phyloP scores from a whole-genome alignment of 1,140 invertebrate species.

The Aphaenogaster floridana region DNA sequence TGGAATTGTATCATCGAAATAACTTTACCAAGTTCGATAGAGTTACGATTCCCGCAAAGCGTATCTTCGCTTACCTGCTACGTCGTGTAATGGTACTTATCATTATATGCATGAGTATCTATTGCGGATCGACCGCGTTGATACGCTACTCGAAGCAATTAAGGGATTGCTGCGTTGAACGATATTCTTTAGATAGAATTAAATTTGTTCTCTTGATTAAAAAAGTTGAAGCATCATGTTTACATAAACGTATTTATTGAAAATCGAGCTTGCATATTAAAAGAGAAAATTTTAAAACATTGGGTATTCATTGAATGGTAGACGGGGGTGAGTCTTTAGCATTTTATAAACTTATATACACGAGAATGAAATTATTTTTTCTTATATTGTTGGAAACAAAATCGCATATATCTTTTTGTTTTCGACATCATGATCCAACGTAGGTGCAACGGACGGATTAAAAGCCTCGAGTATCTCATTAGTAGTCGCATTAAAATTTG shows the following conservation, averaged over 20 bases:
- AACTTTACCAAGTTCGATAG: slow-evolving; percentile 50
- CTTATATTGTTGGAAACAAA: neutral
- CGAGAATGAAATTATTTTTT: neutral
- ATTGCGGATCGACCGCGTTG: slow-evolving; percentile 13
- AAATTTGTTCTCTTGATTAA: neutral
- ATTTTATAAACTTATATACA: neutral
- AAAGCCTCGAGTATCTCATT: neutral
- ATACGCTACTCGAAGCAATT: slow-evolving; percentile 31
- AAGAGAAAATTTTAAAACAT: neutral
- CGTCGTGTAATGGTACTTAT: slow-evolving; percentile 39
- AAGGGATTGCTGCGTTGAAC: slow-evolving; percentile 20
- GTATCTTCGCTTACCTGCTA: slow-evolving; percentile 18
- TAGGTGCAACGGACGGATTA: neutral
- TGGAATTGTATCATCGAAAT: slow-evolving; percentile 33
- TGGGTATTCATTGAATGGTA: neutral
- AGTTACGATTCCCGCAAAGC: slow-evolving; percentile 38
- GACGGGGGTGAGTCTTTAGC: neutral
- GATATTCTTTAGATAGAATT: slow-evolving; percentile 32
- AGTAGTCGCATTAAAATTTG: slow-evolving; percentile 22
- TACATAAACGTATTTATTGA: slow-evolving; percentile 12
- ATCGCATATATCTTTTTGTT: neutral
- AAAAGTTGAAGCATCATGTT: neutral
- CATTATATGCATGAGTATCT: slow-evolving; percentile 35
- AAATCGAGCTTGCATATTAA: neutral
- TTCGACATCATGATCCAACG: neutral